Evolutionary conservation across 2,888 invertebrate genomes (phyloP), one percentile per base, ranked within the genome.

Genomic region (Euclidia mi): DNA sequence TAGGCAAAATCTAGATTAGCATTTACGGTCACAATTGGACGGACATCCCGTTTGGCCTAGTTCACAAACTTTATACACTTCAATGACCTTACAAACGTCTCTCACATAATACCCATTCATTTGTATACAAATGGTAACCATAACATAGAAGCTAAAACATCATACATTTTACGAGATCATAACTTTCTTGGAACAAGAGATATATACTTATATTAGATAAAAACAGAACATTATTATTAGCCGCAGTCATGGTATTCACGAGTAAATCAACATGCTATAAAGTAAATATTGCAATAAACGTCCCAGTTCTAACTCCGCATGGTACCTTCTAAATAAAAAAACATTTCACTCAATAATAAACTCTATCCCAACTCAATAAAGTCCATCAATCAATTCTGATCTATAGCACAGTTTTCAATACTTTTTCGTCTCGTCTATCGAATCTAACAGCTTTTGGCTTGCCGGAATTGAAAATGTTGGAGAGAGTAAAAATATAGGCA

Each of bases 401-500:
- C 6, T 25, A 4, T 7, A 25, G 20, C 7, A 1, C 6, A 25
- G 20, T 25, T 25, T 25, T 4, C 20, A 25, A 25, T 25, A 25
- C 20, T 59, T 71, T 66, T 66, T 14, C 17, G 2, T 17, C 37
- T 14, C 42, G 29, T 44, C 18, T 35, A 35, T 42, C 37, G 51
- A 46, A 34, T 49, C 31, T 48, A 64, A 59, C 34, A 53, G 51
- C 35, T 48, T n/a, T 58, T 11, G 37, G 49, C 14, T 63, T 43
- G 49, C n/a, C 44, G 46, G 49, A 61, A 66, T 75, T 61, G 56
- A 50, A 61, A 70, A 75, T 66, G 35, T 52, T 71, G 55, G 57
- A 61, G n/a, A n/a, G 57, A 52, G 41, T 49, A 50, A 73, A 69
- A 73, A 74, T 56, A 49, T 40, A 53, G 65, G 45, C 14, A 35